A percentile compares a stretch with the other conserved stretches of the same genome.
Evolutionary conservation across 2,888 invertebrate species (phyloP).

Genomic region (Abrostola triplasia): DNA sequence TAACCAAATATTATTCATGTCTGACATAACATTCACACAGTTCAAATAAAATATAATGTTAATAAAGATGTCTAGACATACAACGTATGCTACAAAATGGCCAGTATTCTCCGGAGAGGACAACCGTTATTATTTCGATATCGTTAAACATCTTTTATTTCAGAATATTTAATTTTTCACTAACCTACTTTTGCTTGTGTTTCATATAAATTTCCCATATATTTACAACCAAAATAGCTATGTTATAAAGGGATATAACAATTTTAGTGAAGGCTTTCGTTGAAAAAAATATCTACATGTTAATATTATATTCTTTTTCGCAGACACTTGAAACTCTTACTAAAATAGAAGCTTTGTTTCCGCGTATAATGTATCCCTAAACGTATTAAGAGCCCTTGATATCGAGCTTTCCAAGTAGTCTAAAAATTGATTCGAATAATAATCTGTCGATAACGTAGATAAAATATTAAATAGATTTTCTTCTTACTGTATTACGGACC

Average conservation of each 20-base stretch:
- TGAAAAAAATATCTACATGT: background rate
- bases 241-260: too few relatives aligned
- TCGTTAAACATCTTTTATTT: too few relatives aligned
- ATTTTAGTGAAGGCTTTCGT: too few relatives aligned
- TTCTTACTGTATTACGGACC: background rate
- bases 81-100: background rate
- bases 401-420: background rate
- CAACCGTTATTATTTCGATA: too few relatives aligned
- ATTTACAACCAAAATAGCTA: too few relatives aligned
- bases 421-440: background rate
- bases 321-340: background rate
- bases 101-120: too few relatives aligned
- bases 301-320: background rate
- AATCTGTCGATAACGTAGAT: background rate
- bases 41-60: too few relatives aligned
- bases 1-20: too few relatives aligned
- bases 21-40: too few relatives aligned
- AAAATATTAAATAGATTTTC: slow-evolving; percentile 8
- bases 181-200: too few relatives aligned
- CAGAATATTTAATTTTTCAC: too few relatives aligned
- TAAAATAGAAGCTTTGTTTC: background rate
- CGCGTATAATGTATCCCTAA: background rate
- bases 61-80: background rate
- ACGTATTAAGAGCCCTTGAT: background rate
- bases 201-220: too few relatives aligned